phyloP scores from a whole-genome alignment of 2,113 vertebrate genomes.

The Sarotherodon lohbergeri region DNA sequence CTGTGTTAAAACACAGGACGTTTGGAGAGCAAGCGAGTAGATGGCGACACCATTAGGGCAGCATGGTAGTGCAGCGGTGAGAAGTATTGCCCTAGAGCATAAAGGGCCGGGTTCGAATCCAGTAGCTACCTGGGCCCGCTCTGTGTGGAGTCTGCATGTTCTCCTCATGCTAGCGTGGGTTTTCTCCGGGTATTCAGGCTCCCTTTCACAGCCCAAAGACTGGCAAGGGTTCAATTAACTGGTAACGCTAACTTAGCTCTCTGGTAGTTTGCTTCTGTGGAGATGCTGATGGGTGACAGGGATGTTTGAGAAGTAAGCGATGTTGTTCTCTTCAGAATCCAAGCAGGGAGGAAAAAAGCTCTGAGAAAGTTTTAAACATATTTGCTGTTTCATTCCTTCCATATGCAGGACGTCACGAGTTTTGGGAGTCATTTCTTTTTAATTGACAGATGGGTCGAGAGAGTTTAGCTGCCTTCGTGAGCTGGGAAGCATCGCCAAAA shows the following conservation, averaged over 20 bases:
- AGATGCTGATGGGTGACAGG: neutral
- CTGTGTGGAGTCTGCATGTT: neutral
- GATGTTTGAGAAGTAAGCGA: neutral
- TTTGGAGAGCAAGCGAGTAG: neutral
- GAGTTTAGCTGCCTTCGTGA: neutral
- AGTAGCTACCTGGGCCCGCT: neutral
- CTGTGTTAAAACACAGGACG: neutral
- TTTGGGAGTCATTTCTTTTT: neutral
- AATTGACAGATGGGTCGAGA: neutral
- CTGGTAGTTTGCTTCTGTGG: neutral
- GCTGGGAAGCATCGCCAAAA: neutral
- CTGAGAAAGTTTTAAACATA: neutral
- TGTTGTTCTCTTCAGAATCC: neutral
- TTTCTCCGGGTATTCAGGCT: accelerated
- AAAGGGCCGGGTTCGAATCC: neutral
- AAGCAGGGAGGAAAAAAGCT: neutral
- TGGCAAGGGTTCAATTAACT: neutral
- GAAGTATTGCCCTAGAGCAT: accelerated
- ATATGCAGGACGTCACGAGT: neutral
- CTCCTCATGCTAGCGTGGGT: neutral
- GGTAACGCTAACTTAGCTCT: neutral
- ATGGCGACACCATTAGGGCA: neutral
- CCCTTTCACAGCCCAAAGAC: neutral
- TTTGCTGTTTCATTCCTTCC: neutral
- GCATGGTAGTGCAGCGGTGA: neutral